Base-by-base conservation (phyloP, 2,888 invertebrate genomes). In the Cabera pusaria region DNA sequence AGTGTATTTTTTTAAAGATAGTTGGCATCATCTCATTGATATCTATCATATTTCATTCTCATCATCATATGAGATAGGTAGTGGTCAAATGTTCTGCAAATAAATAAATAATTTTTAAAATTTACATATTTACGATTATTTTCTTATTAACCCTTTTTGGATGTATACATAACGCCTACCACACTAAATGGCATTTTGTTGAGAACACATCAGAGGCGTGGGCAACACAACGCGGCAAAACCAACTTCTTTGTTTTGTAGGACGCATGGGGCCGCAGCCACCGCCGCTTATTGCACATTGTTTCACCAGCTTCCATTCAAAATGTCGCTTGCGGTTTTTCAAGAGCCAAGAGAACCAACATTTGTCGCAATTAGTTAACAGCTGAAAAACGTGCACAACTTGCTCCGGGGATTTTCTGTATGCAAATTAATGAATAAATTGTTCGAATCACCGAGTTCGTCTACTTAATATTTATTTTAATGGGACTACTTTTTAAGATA, bases 251-350 rank as follows among this genome's bases (percentile, higher is more conserved):
- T 63, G 56, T 57, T 59, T 44, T 40, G 49, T 16, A 36, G 42
- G 50, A 52, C 57, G 39, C 52, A 53, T 38, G 49, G 41, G 39
- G n/a, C n/a, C n/a, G 51, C 56, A 52, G 45, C 53, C 41, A 39
- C 32, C 27, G 45, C 59, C 59, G 58, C 54, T 62, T 62, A 65
- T 60, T 57, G 61, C 58, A 54, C 60, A 66, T 66, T 66, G 63
- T 71, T 68, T 67, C 57, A 55, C 49, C 56, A 51, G 53, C 41
- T 44, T 41, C 56, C 55, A 55, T 67, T 63, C 52, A 59, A 62
- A 66, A 56, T 52, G 58, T 58, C 51, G 49, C 56, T 43, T 55
- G 62, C 39, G 56, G 57, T 55, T 61, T 62, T 61, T 58, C 40
- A 24, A 61, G 45, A 39, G 46, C 53, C 37, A 47, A 44, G 41